phyloP scores from a whole-genome alignment of 2,888 invertebrate genomes.

The Philaethria dido region DNA sequence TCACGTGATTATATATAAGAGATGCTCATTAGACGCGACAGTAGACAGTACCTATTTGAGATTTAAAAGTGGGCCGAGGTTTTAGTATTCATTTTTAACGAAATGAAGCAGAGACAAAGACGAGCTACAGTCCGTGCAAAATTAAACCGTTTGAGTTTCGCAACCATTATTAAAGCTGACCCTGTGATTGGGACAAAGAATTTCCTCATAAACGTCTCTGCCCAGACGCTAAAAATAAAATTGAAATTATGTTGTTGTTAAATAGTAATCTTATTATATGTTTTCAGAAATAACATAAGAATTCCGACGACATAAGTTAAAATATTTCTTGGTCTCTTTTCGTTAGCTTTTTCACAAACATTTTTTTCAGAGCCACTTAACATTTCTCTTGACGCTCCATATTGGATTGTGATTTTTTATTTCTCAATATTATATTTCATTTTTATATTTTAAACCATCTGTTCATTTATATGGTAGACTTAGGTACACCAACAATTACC shows the following conservation, averaged over 20 bases:
- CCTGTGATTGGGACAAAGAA: slow-evolving; percentile 28
- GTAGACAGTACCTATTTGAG: slow-evolving; percentile 9
- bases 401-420: too few species aligned
- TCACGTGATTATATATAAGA: neutral
- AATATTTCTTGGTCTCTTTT: too few species aligned
- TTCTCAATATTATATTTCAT: too few species aligned
- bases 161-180: slow-evolving; percentile 28
- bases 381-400: too few species aligned
- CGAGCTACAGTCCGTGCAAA: slow-evolving; percentile 25
- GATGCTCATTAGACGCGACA: slow-evolving; percentile 12
- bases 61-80: slow-evolving; percentile 11
- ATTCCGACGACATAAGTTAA: neutral
- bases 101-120: slow-evolving; percentile 27
- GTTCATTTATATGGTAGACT: too few species aligned
- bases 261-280: neutral
- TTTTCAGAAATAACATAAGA: neutral
- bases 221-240: neutral
- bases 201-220: slow-evolving; percentile 24
- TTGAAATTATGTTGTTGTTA: slow-evolving; percentile 4
- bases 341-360: too few species aligned
- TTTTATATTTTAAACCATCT: too few species aligned
- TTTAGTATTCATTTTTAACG: slow-evolving; percentile 25
- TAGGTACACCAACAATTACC: too few species aligned
- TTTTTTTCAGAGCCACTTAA: too few species aligned
- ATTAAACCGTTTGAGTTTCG: slow-evolving; percentile 34